phyloP scores from a whole-genome alignment of 2,797 vertebrate genomes.

The Mormyrops boulengeri region DNA sequence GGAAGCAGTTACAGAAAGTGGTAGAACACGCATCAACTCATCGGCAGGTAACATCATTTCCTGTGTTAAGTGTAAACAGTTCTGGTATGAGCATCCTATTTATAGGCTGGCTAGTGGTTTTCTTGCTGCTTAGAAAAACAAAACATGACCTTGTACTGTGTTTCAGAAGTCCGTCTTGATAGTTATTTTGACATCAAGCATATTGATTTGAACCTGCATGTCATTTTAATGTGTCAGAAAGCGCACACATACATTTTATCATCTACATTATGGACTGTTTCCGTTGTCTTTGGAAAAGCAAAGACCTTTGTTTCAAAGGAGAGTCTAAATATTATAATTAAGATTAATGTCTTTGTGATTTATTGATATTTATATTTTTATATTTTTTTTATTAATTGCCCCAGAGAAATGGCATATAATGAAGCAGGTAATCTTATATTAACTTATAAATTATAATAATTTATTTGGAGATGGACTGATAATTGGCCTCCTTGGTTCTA shows the following conservation, averaged over 20 bases:
- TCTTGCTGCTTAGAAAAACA: neutral
- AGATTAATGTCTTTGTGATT: neutral
- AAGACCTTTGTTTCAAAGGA: neutral
- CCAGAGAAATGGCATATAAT: neutral
- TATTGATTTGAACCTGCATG: neutral
- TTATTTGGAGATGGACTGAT: neutral
- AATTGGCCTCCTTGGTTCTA: neutral
- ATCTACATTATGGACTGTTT: neutral
- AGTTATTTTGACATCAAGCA: neutral
- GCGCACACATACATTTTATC: neutral
- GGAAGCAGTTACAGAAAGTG: neutral
- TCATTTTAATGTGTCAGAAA: neutral
- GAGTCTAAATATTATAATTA: neutral
- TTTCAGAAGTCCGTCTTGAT: conserved; percentile 7
- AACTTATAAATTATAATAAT: neutral
- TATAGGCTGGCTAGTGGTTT: neutral
- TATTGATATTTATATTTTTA: neutral
- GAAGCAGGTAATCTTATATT: neutral
- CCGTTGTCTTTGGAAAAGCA: neutral
- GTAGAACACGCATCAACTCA: neutral
- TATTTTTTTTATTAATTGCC: neutral
- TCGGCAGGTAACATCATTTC: neutral
- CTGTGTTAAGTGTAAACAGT: neutral
- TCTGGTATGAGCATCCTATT: neutral
- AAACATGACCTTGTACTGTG: conserved; percentile 13